Evolutionary conservation across 2,113 vertebrate genomes (phyloP), one percentile per base, ranked within the genome.

Genomic region (Peromyscus maniculatus): DNA sequence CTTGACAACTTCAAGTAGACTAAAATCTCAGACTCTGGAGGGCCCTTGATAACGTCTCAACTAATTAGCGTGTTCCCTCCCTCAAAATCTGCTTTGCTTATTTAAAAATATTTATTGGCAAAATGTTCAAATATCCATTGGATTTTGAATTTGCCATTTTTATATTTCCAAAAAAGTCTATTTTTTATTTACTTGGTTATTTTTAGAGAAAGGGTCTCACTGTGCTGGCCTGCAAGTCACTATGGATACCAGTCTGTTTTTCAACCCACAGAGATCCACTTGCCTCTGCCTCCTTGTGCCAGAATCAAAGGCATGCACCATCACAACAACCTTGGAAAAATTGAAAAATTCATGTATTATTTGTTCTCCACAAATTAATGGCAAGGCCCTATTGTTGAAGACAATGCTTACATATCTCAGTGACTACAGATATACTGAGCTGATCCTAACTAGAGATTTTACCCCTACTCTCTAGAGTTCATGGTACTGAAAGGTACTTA

Each of bases 101-200:
- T 78, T 92, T 96, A 77, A 91, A n/a, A 94, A 94, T 16, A 55
- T 46, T 74, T 88, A 36, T 55, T 72, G 75, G 78, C 11, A 62
- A 33, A 67, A 87, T 77, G 26, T 49, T 55, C 62, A 83, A 69
- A 57, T 4, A 31, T 77, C 55, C 67, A 17, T n/a, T 67, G 71
- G 55, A 33, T 95, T 91, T 87, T 69, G 3, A 96, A 74, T n/a
- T 91, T n/a, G 83, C 59, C 16, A 74, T 62, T 33, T 7, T 79
- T 79, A 43, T 43, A 92, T 72, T 52, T n/a, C 75, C n/a, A 91
- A 8, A 24, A n/a, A 46, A 39, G 39, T 62, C 49, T 55, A 64
- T 19, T 17, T 31, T 64, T 39, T 43, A 28, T 66, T 64, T 66
- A 64, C 2, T 39, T 62, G 13, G 11, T 83, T 62, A 90, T 72